These are phyloP conservation scores for Stegophylla sp. DNA, from an alignment of 2,888 invertebrate species.

Conservation along the genomic window DNA sequence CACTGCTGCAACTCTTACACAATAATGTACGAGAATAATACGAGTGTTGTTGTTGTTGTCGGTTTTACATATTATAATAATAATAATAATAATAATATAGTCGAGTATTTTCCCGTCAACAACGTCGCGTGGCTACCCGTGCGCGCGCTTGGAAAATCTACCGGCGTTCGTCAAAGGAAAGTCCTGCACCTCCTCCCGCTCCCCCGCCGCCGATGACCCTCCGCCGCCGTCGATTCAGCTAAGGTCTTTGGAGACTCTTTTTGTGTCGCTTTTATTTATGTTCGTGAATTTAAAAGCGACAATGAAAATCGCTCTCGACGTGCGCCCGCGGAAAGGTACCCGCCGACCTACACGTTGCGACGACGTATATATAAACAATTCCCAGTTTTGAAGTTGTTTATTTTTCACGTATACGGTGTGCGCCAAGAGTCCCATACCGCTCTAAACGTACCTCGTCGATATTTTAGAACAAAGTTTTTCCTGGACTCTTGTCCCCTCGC, in stretches of 20 bases:
- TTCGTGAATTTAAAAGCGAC: constrained; percentile 21
- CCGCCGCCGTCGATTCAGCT: background rate
- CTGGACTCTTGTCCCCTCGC: too few species aligned
- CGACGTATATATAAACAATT: background rate
- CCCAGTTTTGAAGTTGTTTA: constrained; percentile 12
- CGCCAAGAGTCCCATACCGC: too few species aligned
- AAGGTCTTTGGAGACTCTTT: too few species aligned
- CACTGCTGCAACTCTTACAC: too few species aligned
- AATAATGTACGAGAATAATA: background rate
- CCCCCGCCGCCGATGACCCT: background rate
- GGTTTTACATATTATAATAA: constrained; percentile 13
- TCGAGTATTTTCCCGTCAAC: background rate
- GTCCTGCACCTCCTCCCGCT: background rate
- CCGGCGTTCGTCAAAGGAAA: background rate
- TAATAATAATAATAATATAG: too few species aligned
- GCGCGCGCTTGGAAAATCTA: background rate
- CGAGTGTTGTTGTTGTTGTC: too few species aligned
- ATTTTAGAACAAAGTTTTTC: too few species aligned
- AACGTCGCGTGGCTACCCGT: background rate
- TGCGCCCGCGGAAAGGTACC: background rate
- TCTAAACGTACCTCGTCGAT: too few species aligned
- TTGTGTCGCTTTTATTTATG: constrained; percentile 29
- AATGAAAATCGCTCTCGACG: constrained; percentile 27
- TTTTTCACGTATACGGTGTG: constrained; percentile 7
- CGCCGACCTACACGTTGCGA: background rate